Evolutionary conservation across 2,888 invertebrate species (phyloP).

Genomic region (Drymonia ruficornis): DNA sequence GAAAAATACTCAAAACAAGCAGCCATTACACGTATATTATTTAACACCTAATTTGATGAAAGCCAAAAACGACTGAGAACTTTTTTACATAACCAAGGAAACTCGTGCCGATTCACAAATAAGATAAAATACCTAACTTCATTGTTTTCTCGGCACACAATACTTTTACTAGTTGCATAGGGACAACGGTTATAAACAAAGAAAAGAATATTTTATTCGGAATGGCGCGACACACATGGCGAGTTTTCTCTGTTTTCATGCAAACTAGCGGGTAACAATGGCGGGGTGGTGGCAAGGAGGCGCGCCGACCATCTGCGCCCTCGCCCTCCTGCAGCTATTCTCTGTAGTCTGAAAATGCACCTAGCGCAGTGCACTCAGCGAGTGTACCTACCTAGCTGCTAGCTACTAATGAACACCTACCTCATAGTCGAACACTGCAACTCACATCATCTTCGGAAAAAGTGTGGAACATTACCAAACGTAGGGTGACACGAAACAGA

Average conservation of each 20-base stretch:
- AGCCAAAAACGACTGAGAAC: constrained; percentile 33
- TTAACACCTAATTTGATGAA: constrained; percentile 30
- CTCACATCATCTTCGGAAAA: constrained; percentile 13
- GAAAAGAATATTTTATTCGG: constrained; percentile 78
- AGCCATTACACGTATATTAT: constrained; percentile 25
- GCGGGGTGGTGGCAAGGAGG: constrained; percentile 53
- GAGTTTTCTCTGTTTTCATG: constrained; percentile 78
- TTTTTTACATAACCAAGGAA: constrained; percentile 46
- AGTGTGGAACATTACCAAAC: too few relatives aligned
- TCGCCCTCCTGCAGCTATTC: constrained; percentile 58
- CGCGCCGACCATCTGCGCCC: constrained; percentile 56
- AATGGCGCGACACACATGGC: constrained; percentile 74
- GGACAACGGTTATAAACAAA: constrained; percentile 69
- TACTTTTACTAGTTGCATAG: constrained; percentile 71
- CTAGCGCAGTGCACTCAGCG: constrained; percentile 20
- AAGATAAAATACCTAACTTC: constrained; percentile 53
- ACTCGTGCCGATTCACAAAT: constrained; percentile 43
- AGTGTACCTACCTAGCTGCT: constrained; percentile 13
- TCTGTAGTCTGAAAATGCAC: constrained; percentile 67
- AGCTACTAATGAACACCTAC: constrained; percentile 6
- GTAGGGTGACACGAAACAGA: too few relatives aligned
- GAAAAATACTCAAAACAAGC: constrained; percentile 21
- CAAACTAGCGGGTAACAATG: constrained; percentile 76
- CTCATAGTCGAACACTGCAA: constrained; percentile 23
- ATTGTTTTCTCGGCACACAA: constrained; percentile 66